A percentile compares a stretch with the other conserved stretches of the same genome.
These are phyloP conservation scores for Sphenodon punctatus DNA, from an alignment of 2,797 vertebrate species.

Conservation along the genomic window DNA sequence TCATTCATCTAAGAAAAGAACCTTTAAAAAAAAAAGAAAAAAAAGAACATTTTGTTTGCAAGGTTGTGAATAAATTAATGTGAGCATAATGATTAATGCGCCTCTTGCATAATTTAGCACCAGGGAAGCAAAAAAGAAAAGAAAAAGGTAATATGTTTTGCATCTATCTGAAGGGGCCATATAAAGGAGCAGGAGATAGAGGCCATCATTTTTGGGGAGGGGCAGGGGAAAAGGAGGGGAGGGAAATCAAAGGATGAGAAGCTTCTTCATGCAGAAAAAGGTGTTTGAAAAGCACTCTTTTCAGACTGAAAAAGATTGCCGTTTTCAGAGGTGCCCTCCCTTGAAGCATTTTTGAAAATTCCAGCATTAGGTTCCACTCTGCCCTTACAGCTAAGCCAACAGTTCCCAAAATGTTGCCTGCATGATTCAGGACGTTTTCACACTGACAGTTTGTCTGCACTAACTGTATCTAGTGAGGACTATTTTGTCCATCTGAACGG, in stretches of 20 bases:
- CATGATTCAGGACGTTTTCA: too few species aligned
- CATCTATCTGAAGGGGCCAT: not conserved
- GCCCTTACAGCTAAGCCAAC: too few species aligned
- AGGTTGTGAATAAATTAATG: not conserved
- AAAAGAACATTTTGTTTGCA: constrained; percentile 10
- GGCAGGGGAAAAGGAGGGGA: not conserved
- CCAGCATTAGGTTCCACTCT: too few species aligned
- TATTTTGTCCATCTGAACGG: too few species aligned
- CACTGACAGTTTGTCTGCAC: too few species aligned
- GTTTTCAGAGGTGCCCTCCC: not conserved
- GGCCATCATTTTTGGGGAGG: not conserved
- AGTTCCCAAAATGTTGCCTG: too few species aligned
- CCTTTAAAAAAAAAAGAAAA: constrained; percentile 18
- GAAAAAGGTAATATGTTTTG: too few species aligned
- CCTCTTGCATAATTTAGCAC: not conserved
- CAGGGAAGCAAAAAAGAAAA: rapidly evolving
- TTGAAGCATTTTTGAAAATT: not conserved
- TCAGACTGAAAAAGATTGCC: not conserved
- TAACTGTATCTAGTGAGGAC: too few species aligned
- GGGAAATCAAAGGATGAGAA: not conserved
- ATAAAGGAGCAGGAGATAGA: not conserved
- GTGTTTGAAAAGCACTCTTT: not conserved
- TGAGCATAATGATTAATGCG: constrained; percentile 45
- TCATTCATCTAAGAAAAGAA: constrained; percentile 27
- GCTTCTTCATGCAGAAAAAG: not conserved